Base-by-base conservation (phyloP, 2,797 vertebrate genomes). In the Alcedo atthis region DNA sequence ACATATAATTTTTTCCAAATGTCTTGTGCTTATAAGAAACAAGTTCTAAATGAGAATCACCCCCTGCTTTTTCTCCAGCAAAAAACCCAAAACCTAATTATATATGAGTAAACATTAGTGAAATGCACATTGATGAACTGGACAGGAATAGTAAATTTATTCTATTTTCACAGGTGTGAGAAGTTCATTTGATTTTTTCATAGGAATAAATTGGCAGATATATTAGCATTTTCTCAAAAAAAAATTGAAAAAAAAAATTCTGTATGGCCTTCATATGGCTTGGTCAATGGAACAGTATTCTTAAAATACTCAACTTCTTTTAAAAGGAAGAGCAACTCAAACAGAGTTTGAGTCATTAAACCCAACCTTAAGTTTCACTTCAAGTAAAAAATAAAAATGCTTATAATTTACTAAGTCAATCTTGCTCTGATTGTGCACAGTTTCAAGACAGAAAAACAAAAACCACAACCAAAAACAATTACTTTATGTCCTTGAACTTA, bases 151-250 rank as follows among this genome's bases (percentile, higher is more conserved):
- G 30, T n/a, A 8, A 37, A 51, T 7, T 42, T 59, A 48, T 8
- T 75, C 20, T 78, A 8, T 76, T 88, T 92, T 70, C 70, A 93
- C 32, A 90, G n/a, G n/a, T 40, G 22, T 51, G 51, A 91, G 42
- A 92, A 81, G 48, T 46, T 42, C 62, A 69, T 89, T 55, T 88
- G 9, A 33, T 70, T 94, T 89, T 88, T 86, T 84, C 30, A 86
- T 6, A 59, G 9, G 8, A 81, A 46, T 59, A 68, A 64, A 59
- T 3, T 42, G 12, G 12, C 10, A 87, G 85, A 78, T 59, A 69
- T 32, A 63, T 85, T 25, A 58, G 15, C 16, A 75, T 78, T 68
- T 67, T 43, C 57, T 30, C 1, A 3, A 42, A 35, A 42, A 35
- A 61, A 59, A 0, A 4, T 32, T 84, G 4, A 5, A 55, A 40